Percentiles rank a stretch among this genome's conserved stretches.
Conservation (phyloP, 2,113 vertebrate species). For the Mohoua ochrocephala region DNA sequence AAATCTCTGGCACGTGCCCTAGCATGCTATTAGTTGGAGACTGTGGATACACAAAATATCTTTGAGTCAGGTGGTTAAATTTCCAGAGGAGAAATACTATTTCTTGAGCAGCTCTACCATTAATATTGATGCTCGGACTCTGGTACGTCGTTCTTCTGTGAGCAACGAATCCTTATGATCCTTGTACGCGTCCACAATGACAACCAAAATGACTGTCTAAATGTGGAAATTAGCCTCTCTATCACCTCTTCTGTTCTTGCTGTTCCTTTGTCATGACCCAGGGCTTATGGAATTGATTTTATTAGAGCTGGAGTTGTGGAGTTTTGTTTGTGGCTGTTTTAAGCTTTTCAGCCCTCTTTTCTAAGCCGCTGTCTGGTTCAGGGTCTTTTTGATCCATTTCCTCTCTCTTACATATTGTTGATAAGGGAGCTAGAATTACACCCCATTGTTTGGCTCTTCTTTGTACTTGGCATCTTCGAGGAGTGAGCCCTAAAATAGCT, state of each 20-base stretch:
- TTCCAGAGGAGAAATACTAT: neutral
- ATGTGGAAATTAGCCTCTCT: neutral
- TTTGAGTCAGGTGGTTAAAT: neutral
- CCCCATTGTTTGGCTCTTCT: neutral
- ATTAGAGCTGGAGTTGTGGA: neutral
- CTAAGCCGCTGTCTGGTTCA: neutral
- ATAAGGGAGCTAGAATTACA: neutral
- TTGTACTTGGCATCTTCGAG: neutral
- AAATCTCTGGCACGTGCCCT: neutral
- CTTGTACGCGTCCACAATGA: neutral
- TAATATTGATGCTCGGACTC: neutral
- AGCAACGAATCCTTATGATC: neutral
- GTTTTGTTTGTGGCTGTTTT: neutral
- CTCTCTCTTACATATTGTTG: neutral
- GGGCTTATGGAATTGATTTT: neutral
- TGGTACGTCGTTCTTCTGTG: neutral
- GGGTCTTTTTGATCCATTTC: neutral
- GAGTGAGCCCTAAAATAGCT: neutral
- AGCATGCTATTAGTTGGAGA: neutral
- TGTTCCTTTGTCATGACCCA: neutral
- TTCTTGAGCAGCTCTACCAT: neutral
- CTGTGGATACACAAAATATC: neutral
- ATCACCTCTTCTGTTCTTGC: neutral
- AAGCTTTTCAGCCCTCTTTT: neutral
- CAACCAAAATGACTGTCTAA: neutral